These are phyloP conservation scores for Denticeps clupeoides DNA, from an alignment of 2,797 vertebrate genomes.

Conservation along the genomic window DNA sequence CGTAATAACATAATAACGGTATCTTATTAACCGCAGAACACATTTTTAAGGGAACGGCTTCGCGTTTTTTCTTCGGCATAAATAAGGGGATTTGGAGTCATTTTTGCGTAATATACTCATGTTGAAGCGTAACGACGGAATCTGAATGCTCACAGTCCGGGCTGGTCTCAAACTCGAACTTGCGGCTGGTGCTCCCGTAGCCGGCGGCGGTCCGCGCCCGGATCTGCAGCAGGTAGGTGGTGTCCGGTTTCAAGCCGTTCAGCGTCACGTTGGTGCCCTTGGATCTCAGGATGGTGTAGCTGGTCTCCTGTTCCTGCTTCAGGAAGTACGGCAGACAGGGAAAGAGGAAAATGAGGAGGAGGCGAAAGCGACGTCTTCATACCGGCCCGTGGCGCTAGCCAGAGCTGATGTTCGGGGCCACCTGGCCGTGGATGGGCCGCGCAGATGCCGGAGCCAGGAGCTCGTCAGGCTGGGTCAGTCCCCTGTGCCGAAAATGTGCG, in stretches of 20 bases:
- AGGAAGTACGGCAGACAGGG: slow-evolving; percentile 4
- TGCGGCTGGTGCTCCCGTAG: slow-evolving; percentile 86
- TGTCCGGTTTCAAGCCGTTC: slow-evolving; percentile 85
- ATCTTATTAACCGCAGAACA: no score
- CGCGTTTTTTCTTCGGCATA: no score
- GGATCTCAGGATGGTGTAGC: slow-evolving; percentile 92
- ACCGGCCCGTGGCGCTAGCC: slow-evolving; percentile 1
- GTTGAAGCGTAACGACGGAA: no score
- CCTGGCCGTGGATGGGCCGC: slow-evolving; percentile 3
- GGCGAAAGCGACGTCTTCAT: slow-evolving; percentile 6
- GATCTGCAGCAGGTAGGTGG: slow-evolving; percentile 90
- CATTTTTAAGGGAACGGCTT: no score
- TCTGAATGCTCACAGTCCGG: slow-evolving; percentile 78
- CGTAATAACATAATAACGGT: no score
- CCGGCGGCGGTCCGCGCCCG: slow-evolving; percentile 90
- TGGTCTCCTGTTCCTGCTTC: slow-evolving; percentile 98
- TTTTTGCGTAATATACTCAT: no score
- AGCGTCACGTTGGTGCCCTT: slow-evolving; percentile 87
- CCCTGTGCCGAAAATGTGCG: slow-evolving; percentile 4
- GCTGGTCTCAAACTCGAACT: slow-evolving; percentile 94
- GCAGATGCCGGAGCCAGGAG: not conserved
- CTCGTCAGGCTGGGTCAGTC: slow-evolving; percentile 3
- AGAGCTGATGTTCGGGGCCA: not conserved
- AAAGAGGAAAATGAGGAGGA: not conserved
- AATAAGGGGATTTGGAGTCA: no score